Evolutionary conservation across 2,888 invertebrate genomes (phyloP).

Genomic region (Drosophila dives): DNA sequence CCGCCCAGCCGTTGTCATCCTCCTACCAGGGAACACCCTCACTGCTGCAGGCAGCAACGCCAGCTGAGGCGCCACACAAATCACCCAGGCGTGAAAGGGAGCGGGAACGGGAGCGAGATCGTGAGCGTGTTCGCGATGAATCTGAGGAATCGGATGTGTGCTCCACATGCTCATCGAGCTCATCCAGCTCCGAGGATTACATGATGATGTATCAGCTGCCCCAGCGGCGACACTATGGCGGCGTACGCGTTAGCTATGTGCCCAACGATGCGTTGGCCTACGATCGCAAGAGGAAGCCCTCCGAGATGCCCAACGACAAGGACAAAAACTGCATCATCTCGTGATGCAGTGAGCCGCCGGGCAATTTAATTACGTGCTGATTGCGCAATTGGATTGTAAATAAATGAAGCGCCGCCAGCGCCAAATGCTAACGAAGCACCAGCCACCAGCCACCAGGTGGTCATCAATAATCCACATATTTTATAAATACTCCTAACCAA

Average conservation of each 20-base stretch:
- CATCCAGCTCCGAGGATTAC: slow-evolving; percentile 93
- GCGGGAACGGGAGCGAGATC: slow-evolving; percentile 37
- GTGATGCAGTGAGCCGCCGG: slow-evolving; percentile 86
- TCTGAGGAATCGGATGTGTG: slow-evolving; percentile 92
- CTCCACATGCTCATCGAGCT: slow-evolving; percentile 95
- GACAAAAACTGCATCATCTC: slow-evolving; percentile 94
- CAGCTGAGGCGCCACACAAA: slow-evolving; percentile 45
- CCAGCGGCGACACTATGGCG: slow-evolving; percentile 92
- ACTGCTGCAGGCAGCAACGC: slow-evolving; percentile 51
- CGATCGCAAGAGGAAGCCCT: slow-evolving; percentile 89
- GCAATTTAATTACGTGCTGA: slow-evolving; percentile 67
- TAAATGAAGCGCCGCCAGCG: slow-evolving; percentile 47
- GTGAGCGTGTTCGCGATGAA: slow-evolving; percentile 72
- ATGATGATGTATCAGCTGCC: slow-evolving; percentile 95
- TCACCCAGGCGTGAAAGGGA: slow-evolving; percentile 60
- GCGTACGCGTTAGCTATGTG: slow-evolving; percentile 95
- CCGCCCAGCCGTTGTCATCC: slow-evolving; percentile 82
- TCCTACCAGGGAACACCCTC: slow-evolving; percentile 82
- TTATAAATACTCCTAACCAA: slow-evolving; percentile 14
- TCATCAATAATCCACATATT: slow-evolving; percentile 54
- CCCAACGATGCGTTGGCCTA: slow-evolving; percentile 96
- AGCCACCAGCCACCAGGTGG: slow-evolving; percentile 61
- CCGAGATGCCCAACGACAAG: slow-evolving; percentile 85
- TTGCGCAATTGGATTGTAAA: slow-evolving; percentile 42
- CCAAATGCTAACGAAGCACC: slow-evolving; percentile 58